These are phyloP conservation scores for Halcyon malimbica DNA, from an alignment of 2,113 vertebrate genomes.

Conservation along the genomic window DNA sequence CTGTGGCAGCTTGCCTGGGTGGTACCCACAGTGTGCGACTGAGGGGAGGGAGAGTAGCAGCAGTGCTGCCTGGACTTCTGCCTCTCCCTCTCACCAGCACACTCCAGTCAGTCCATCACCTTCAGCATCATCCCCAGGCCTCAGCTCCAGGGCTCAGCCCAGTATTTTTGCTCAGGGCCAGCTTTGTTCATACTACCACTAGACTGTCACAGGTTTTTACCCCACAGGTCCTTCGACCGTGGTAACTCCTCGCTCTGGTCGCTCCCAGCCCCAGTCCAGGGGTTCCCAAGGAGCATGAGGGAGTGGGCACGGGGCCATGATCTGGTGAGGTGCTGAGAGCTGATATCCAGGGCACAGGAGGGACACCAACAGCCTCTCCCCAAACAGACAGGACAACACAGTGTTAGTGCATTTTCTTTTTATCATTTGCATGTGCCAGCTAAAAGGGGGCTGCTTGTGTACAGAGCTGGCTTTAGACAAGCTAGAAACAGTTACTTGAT, in stretches of 20 bases:
- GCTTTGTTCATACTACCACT: not conserved
- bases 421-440: not conserved
- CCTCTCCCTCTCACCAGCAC: not conserved
- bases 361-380: not conserved
- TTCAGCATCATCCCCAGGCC: not conserved
- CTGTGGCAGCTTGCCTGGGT: not conserved
- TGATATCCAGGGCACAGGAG: not conserved
- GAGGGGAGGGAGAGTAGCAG: not conserved
- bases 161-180: not conserved
- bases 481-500: not conserved
- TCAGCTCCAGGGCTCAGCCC: not conserved
- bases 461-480: not conserved
- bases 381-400: not conserved
- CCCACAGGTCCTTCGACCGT: not conserved
- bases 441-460: not conserved
- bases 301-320: no score
- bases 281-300: not conserved
- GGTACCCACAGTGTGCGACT: rapidly evolving
- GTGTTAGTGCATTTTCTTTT: not conserved
- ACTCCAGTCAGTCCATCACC: not conserved
- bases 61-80: not conserved
- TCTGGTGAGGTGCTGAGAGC: not conserved
- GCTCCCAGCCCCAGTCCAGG: not conserved
- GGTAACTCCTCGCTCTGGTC: not conserved
- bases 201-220: not conserved